Evolutionary conservation across 1,140 invertebrate species (phyloP).

Genomic region (Propsilocerus akamusi): DNA sequence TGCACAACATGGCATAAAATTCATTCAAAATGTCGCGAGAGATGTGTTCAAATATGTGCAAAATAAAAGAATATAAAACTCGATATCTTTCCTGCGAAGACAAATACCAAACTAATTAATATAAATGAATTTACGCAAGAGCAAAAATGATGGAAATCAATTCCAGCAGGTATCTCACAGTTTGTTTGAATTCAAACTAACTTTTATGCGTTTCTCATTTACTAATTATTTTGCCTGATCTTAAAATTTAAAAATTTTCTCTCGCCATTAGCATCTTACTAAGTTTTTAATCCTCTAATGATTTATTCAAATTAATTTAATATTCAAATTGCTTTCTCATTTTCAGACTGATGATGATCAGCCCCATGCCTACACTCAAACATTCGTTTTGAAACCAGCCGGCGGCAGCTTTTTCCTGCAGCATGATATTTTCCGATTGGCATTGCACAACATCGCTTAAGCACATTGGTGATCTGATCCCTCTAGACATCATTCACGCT

Average conservation of each 20-base stretch:
- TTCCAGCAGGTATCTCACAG: not conserved
- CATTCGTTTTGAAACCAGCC: constrained; percentile 73
- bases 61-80: not conserved
- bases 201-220: constrained; percentile 6
- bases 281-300: not conserved
- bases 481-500: no score
- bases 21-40: not conserved
- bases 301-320: not conserved
- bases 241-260: not conserved
- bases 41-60: not conserved
- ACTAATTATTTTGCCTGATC: not conserved
- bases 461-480: no score
- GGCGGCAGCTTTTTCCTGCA: constrained; percentile 72
- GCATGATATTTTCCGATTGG: constrained; percentile 84
- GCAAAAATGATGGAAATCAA: not conserved
- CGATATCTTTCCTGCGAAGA: not conserved
- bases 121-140: not conserved
- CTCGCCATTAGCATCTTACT: not conserved
- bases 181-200: not conserved
- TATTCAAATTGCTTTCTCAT: constrained; percentile 10
- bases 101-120: not conserved
- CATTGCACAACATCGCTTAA: constrained; percentile 67
- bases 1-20: constrained; percentile 42
- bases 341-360: constrained; percentile 85
- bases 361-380: constrained; percentile 75